These are phyloP conservation scores for Oligia strigilis DNA, from an alignment of 2,888 invertebrate species.

Conservation along the genomic window DNA sequence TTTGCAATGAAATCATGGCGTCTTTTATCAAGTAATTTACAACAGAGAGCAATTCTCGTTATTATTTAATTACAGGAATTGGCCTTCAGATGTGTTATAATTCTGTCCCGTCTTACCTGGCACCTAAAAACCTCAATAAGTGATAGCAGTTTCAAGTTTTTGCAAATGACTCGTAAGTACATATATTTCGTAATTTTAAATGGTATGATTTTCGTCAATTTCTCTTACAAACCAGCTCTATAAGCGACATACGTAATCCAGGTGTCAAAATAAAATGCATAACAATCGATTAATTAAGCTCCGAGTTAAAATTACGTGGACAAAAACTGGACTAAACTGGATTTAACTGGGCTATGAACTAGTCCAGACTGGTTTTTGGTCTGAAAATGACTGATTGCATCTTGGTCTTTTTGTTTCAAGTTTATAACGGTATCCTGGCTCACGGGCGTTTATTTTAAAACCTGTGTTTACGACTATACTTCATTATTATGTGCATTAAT, in stretches of 20 bases:
- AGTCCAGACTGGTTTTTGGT: slow-evolving; percentile 42
- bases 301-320: slow-evolving; percentile 23
- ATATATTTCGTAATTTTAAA: slow-evolving; percentile 22
- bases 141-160: neutral
- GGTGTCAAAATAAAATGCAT: slow-evolving; percentile 38
- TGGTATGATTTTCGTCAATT: neutral
- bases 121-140: neutral
- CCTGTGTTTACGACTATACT: slow-evolving; percentile 4
- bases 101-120: neutral
- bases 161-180: neutral
- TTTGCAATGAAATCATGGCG: too few relatives aligned
- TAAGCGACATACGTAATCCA: slow-evolving; percentile 33
- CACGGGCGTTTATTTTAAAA: slow-evolving; percentile 21
- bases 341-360: slow-evolving; percentile 44
- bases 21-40: too few relatives aligned
- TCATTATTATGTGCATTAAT: slow-evolving; percentile 25
- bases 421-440: slow-evolving; percentile 38
- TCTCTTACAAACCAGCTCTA: neutral
- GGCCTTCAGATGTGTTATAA: neutral
- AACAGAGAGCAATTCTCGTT: neutral
- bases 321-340: slow-evolving; percentile 42
- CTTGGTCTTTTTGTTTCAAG: slow-evolving; percentile 16
- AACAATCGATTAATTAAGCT: slow-evolving; percentile 34
- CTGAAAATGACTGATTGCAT: slow-evolving; percentile 41
- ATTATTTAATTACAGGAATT: too few relatives aligned